Evolutionary conservation across 2,113 vertebrate genomes (phyloP).

Genomic region (Phyllostomus hastatus): DNA sequence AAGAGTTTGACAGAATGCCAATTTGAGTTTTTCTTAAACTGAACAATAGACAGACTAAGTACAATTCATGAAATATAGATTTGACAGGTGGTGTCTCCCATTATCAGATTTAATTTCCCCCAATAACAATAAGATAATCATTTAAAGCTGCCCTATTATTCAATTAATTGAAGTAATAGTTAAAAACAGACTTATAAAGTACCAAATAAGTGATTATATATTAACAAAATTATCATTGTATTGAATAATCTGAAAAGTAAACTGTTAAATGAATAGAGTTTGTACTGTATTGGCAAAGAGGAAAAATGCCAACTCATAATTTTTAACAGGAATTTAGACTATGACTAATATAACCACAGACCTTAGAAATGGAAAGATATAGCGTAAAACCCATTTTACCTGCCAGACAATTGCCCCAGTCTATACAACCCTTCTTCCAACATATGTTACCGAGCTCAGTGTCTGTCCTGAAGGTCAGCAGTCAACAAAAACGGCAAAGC

Average conservation of each 20-base stretch:
- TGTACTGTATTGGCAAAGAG: not conserved
- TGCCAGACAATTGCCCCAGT: not conserved
- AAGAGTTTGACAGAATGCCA: not conserved
- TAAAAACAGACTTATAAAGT: not conserved
- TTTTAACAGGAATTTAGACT: not conserved
- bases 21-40: slow-evolving; percentile 4
- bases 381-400: not conserved
- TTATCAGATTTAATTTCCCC: not conserved
- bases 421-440: not conserved
- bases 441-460: not conserved
- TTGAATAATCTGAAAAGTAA: not conserved
- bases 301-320: not conserved
- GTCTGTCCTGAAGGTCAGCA: not conserved
- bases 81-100: not conserved
- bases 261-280: slow-evolving; percentile 5
- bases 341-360: not conserved
- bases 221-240: not conserved
- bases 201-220: not conserved
- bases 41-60: not conserved
- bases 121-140: not conserved
- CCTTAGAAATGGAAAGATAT: not conserved
- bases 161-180: not conserved
- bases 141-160: not conserved
- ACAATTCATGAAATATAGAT: not conserved
- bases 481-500: not conserved